Evolutionary conservation across 23 tunicate species (phyloP), one percentile per base, ranked within the genome.

Genomic region (Oikopleura dioica): DNA sequence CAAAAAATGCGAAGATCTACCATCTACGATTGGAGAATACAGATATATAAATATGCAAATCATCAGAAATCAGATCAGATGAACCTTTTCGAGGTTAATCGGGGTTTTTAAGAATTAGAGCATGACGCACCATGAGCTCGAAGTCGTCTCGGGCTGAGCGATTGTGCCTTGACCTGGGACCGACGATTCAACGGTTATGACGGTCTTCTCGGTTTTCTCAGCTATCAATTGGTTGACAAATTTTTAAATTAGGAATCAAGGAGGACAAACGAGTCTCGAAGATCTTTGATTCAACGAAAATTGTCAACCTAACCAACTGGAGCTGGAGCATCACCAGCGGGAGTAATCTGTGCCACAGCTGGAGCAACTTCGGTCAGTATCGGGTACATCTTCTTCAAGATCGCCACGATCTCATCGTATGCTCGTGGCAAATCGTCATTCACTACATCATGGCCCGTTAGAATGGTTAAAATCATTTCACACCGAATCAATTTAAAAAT

Each of bases 341-440:
- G 30, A 2, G 72, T 31, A 9, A 44, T 9, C 72, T 23, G 72
- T 5, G 29, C 33, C 72, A 16, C 32, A 2, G 26, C 72, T 24
- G 29, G 32, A 31, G 30, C 72, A 63, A 5, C 5, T 63, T 4
- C 32, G 32, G 5, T 31, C 72, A 63, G 33, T 23, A 31, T 12
- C 4, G 72, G 72, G 26, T 16, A 63, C 33, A 88, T 88, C 83
- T 88, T 37, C 51, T 79, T 38, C 67, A 88, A 38, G 38, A 88
- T 83, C 1, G 35, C 75, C 35, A 55, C 55, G 51, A 91, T 78
- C 31, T 80, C 58, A 23, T 59, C 5, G 68, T 78, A 91, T 31
- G 97, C 87, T 77, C 35, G 50, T 36, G 83, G 79, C 63, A 91
- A 37, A 35, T 79, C 82, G 78, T 86, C 82, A 58, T 91, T 91